These are phyloP conservation scores for Microctonus brassicae DNA, from an alignment of 2,888 invertebrate genomes.

Conservation along the genomic window DNA sequence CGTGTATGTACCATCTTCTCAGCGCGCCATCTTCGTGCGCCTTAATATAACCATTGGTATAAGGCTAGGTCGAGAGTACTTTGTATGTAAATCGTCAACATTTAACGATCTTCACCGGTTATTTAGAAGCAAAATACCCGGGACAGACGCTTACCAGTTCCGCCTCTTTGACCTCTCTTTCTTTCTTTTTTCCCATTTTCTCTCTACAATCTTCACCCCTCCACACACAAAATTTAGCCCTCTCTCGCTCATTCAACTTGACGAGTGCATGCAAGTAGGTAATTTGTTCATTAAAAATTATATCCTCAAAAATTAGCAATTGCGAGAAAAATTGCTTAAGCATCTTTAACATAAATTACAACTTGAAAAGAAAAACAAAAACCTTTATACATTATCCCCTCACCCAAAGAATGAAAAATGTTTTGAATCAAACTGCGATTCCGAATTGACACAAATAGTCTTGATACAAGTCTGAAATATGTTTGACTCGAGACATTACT, in stretches of 20 bases:
- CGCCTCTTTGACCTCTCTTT: constrained; percentile 10
- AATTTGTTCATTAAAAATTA: constrained; percentile 23
- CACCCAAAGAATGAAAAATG: too few species aligned
- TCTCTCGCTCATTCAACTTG: neutral
- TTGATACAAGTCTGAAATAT: too few species aligned
- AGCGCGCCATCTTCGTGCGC: constrained; percentile 7
- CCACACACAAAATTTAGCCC: neutral
- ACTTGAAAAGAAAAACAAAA: neutral
- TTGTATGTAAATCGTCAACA: constrained; percentile 58
- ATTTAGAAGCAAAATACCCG: constrained; percentile 54
- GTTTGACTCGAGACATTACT: too few species aligned
- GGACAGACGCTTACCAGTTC: constrained; percentile 35
- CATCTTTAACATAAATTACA: constrained; percentile 7
- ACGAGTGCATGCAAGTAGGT: constrained; percentile 2
- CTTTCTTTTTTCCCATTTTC: neutral
- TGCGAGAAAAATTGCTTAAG: constrained; percentile 9
- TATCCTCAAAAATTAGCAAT: constrained; percentile 24
- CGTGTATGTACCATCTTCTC: neutral
- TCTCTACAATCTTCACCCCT: neutral
- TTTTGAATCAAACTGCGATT: too few species aligned
- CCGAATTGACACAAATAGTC: too few species aligned
- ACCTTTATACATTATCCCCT: neutral
- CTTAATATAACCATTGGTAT: constrained; percentile 23
- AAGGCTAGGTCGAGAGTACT: constrained; percentile 49
- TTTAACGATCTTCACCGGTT: constrained; percentile 55